Evolutionary conservation across 2,113 vertebrate species (phyloP).

Genomic region (Tragelaphus strepsiceros): DNA sequence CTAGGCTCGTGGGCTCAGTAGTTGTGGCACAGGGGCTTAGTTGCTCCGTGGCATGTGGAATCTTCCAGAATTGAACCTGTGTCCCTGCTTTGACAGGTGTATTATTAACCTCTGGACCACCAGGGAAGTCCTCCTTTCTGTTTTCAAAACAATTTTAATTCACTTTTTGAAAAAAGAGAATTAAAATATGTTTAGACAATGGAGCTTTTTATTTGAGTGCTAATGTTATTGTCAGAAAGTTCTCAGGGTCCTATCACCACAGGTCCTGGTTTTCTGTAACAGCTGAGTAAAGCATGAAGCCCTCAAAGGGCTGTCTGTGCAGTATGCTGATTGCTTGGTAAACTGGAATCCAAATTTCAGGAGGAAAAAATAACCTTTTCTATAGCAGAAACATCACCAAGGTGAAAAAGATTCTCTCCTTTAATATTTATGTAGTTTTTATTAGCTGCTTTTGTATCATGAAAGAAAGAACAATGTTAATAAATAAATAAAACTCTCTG

Average conservation of each 20-base stretch:
- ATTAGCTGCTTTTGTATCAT: neutral
- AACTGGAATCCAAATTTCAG: neutral
- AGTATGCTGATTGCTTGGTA: neutral
- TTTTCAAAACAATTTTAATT: neutral
- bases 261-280: neutral
- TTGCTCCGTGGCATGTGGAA: neutral
- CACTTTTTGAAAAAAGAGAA: conserved; percentile 25
- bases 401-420: neutral
- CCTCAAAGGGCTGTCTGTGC: neutral
- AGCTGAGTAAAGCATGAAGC: neutral
- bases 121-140: neutral
- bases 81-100: neutral
- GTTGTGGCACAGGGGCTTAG: neutral
- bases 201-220: neutral
- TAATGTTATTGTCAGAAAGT: neutral
- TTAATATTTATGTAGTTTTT: neutral
- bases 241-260: neutral
- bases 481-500: neutral
- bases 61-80: neutral
- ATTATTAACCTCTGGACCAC: neutral
- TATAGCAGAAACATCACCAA: neutral
- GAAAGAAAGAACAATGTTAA: neutral
- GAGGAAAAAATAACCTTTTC: neutral
- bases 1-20: neutral
- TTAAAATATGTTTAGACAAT: neutral